Evolutionary conservation across 2,797 vertebrate genomes (phyloP).

Genomic region (Ambastaia sidthimunki): DNA sequence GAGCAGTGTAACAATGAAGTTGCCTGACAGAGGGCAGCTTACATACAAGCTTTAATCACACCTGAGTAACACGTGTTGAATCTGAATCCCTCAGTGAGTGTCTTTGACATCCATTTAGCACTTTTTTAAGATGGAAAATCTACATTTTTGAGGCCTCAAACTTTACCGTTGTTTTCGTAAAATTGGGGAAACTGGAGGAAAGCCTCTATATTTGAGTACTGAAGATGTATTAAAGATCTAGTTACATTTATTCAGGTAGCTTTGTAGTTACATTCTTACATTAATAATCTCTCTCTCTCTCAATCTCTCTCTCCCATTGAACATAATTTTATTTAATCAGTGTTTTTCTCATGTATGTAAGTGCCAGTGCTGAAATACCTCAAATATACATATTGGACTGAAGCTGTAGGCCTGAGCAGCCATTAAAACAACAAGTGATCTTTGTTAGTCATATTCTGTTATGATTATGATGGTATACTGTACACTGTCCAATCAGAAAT

Average conservation of each 20-base stretch:
- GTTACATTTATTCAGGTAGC: background rate
- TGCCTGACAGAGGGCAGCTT: background rate
- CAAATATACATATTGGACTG: conserved; percentile 75
- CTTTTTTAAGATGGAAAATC: conserved; percentile 18
- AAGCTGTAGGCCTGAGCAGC: conserved; percentile 42
- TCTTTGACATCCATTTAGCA: conserved; percentile 31
- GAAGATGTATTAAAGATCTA: background rate
- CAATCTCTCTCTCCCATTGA: conserved; percentile 41
- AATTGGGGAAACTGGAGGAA: conserved; percentile 14
- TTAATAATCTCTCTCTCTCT: background rate
- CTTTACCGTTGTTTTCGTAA: background rate
- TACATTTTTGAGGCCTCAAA: background rate
- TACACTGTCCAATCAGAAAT: conserved; percentile 36
- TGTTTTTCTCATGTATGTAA: conserved; percentile 61
- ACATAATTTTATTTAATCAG: background rate
- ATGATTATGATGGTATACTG: background rate
- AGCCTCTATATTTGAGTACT: background rate
- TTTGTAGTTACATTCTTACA: background rate
- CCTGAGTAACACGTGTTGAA: background rate
- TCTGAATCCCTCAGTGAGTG: background rate
- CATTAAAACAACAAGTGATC: conserved; percentile 50
- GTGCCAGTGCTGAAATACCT: conserved; percentile 84
- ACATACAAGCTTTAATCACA: conserved; percentile 13
- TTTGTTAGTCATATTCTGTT: conserved; percentile 58
- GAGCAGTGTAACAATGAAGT: background rate